phyloP scores from a whole-genome alignment of 2,888 invertebrate species.

The Aquatica leii region DNA sequence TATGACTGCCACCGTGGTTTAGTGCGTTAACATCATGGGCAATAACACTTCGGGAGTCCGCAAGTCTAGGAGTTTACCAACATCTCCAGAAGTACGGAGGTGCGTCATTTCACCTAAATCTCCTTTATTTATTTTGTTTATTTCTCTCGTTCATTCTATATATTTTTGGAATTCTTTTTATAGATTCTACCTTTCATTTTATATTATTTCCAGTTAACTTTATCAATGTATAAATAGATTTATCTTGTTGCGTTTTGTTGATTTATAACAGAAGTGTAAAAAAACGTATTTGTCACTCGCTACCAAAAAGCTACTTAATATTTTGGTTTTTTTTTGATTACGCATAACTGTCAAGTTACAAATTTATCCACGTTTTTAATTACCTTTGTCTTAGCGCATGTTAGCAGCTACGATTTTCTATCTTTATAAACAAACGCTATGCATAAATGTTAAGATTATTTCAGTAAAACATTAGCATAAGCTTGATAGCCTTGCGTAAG shows the following conservation, averaged over 20 bases:
- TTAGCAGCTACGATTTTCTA: background rate
- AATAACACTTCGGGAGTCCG: conserved; percentile 53
- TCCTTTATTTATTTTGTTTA: background rate
- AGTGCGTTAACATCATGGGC: conserved; percentile 51
- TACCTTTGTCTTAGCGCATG: background rate
- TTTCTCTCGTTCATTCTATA: background rate
- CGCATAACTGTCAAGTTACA: background rate
- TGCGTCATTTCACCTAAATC: conserved; percentile 16
- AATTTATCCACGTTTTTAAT: background rate
- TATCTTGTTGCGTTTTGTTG: too few relatives aligned
- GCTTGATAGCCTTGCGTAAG: conserved; percentile 18
- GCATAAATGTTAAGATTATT: background rate
- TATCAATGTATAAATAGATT: background rate
- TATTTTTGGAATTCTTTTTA: background rate
- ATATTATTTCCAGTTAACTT: background rate
- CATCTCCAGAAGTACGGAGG: conserved; percentile 69
- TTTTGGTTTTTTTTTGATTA: background rate
- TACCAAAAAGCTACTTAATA: background rate
- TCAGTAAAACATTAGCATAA: background rate
- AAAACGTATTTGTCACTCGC: too few relatives aligned
- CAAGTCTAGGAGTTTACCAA: conserved; percentile 78
- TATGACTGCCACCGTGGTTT: conserved; percentile 31
- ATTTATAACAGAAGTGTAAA: too few relatives aligned
- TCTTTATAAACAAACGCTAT: background rate
- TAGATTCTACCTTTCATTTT: background rate